Percentiles rank a stretch among this genome's conserved stretches.
These are phyloP conservation scores for Alcedo quadribrachys DNA, from an alignment of 2,797 vertebrate genomes.

Conservation along the genomic window DNA sequence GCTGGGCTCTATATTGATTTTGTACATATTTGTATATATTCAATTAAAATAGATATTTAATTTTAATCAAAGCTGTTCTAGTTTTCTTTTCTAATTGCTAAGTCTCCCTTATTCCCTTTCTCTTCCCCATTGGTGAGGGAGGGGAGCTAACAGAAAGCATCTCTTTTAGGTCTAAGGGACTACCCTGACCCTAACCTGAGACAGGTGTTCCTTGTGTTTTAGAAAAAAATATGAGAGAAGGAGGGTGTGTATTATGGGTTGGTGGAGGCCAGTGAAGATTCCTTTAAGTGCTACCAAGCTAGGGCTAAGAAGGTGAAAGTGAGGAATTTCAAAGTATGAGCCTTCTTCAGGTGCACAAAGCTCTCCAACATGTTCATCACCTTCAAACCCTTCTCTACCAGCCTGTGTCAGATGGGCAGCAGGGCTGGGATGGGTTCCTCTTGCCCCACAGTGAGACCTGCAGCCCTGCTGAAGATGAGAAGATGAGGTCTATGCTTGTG, in stretches of 20 bases:
- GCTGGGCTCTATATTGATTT: too few relatives aligned
- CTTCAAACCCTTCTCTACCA: background rate
- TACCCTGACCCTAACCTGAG: too few relatives aligned
- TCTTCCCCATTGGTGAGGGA: too few relatives aligned
- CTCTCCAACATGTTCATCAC: rapidly evolving
- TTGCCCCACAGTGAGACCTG: rapidly evolving
- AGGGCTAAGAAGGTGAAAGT: background rate
- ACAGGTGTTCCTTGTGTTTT: background rate
- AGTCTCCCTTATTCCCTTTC: too few relatives aligned
- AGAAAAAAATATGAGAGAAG: background rate
- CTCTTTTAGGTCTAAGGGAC: too few relatives aligned
- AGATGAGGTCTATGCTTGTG: background rate
- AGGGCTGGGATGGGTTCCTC: background rate
- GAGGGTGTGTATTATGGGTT: too few relatives aligned
- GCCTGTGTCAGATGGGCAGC: background rate
- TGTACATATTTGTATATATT: too few relatives aligned
- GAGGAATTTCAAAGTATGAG: background rate
- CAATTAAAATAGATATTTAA: too few relatives aligned
- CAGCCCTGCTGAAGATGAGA: background rate
- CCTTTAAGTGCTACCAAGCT: background rate
- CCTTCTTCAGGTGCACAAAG: rapidly evolving
- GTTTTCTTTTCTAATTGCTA: too few relatives aligned
- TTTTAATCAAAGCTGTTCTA: too few relatives aligned
- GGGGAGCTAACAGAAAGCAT: too few relatives aligned
- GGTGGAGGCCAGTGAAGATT: background rate